phyloP scores from a whole-genome alignment of 2,888 invertebrate genomes.

The Mechanitis messenoides region DNA sequence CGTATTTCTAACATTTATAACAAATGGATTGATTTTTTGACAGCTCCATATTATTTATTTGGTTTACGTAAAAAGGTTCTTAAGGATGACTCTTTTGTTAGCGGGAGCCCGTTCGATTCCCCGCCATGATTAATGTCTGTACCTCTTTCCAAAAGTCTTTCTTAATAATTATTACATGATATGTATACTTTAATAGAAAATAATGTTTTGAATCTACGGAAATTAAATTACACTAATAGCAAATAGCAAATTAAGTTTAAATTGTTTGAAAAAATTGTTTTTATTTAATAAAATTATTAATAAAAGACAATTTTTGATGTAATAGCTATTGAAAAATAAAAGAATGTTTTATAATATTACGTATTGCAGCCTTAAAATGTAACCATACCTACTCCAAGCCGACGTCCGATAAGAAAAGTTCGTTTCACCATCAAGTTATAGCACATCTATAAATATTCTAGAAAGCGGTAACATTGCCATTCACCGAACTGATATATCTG shows the following conservation, averaged over 20 bases:
- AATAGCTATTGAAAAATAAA: no score
- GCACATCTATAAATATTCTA: constrained; percentile 4
- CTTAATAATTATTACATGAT: constrained; percentile 7
- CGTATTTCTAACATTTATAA: not conserved
- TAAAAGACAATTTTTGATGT: no score
- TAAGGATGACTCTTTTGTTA: constrained; percentile 24
- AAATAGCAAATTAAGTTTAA: not conserved
- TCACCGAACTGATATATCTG: constrained; percentile 5
- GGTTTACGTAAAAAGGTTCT: constrained; percentile 11
- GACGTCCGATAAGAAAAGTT: not conserved
- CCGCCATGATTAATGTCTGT: constrained; percentile 24
- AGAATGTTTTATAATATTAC: no score
- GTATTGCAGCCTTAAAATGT: no score
- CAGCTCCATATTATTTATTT: constrained; percentile 5
- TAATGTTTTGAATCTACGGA: not conserved
- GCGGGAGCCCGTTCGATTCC: constrained; percentile 25
- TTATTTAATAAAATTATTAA: no score
- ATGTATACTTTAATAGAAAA: not conserved
- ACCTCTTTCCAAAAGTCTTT: constrained; percentile 8
- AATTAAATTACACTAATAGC: not conserved
- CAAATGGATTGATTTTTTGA: constrained; percentile 6
- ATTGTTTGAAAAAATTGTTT: no score
- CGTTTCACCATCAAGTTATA: not conserved
- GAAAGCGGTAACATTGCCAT: constrained; percentile 4
- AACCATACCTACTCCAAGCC: no score